Base-by-base conservation (phyloP, 2,113 vertebrate genomes). In the Cololabis saira region DNA sequence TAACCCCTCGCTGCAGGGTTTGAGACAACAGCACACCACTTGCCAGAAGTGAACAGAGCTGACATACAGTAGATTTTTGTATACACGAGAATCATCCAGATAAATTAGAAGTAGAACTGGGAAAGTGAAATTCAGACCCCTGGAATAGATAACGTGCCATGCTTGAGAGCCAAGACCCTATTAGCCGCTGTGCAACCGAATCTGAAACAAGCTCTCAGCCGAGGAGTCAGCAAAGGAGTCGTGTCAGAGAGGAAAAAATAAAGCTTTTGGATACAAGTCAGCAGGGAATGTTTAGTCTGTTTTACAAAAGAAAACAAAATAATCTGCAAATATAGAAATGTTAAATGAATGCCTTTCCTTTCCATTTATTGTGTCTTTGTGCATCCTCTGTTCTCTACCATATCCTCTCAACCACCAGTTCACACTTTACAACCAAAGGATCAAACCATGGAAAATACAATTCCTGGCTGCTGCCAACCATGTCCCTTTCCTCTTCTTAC, bases 21-120 rank as follows among this genome's bases (percentile, higher is more conserved):
- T n/a, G n/a, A 79, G 50, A 56, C 41, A 75, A 75, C 37, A 24
- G 48, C 33, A 37, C 16, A 61, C 21, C 50, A 56, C 48, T 55
- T 64, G 56, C 74, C 63, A 75, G 59, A 43, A 61, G 19, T 43
- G 48, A 12, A 50, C 15, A 50, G 9, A 61, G 65, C 50, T 63
- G n/a, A 52, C 44, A 22, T 40, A 51, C 14, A 55, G 55, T 42
- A 75, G 71, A 84, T 85, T 85, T 87, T 76, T 79, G 44, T 64
- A 50, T 65, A 30, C 67, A n/a, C 52, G 61, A 74, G 22, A 82
- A 67, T 49, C 43, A 52, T 80, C 30, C 54, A 76, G 55, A 84
- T 78, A 81, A 79, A 87, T 78, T 71, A 69, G 67, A 30, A 66
- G 71, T 27, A 69, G 57, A 50, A 15, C 53, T 79, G 75, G 62